These are phyloP conservation scores for Hippotragus niger DNA, from an alignment of 2,113 vertebrate species.

Conservation along the genomic window DNA sequence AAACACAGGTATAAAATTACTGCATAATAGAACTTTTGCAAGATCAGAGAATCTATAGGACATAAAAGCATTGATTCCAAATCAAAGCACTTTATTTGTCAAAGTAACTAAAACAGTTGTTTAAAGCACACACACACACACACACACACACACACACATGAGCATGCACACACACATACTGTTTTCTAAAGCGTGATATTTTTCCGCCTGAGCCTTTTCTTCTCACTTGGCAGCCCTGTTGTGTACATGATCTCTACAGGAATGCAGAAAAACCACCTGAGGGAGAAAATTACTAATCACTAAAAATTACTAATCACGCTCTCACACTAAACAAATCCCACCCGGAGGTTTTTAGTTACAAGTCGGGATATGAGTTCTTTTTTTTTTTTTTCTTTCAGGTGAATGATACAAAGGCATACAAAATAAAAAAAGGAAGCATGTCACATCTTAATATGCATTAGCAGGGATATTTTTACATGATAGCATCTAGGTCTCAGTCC, in stretches of 20 bases:
- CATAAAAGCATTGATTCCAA: conserved; percentile 51
- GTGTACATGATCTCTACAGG: conserved; percentile 70
- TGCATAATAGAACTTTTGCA: neutral
- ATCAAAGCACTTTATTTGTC: conserved; percentile 54
- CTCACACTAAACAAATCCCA: conserved; percentile 81
- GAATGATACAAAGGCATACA: conserved; percentile 74
- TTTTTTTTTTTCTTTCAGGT: conserved; percentile 33
- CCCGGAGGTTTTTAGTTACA: conserved; percentile 77
- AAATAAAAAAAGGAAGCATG: conserved; percentile 67
- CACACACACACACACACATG: neutral
- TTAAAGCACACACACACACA: conserved; percentile 35
- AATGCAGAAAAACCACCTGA: conserved; percentile 81
- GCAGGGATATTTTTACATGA: conserved; percentile 60
- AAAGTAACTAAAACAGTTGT: conserved; percentile 55
- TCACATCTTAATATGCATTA: conserved; percentile 70
- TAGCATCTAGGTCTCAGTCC: conserved; percentile 71
- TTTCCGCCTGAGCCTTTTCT: conserved; percentile 66
- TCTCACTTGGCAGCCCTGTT: conserved; percentile 61
- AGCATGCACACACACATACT: conserved; percentile 6
- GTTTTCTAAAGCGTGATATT: conserved; percentile 58
- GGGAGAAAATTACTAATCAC: conserved; percentile 83
- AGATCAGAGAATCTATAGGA: conserved; percentile 36
- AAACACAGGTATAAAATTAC: neutral
- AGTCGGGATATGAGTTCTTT: conserved; percentile 45
- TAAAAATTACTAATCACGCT: conserved; percentile 83